phyloP scores from a whole-genome alignment of 1,140 invertebrate species.

The Scaptomyza pallida region DNA sequence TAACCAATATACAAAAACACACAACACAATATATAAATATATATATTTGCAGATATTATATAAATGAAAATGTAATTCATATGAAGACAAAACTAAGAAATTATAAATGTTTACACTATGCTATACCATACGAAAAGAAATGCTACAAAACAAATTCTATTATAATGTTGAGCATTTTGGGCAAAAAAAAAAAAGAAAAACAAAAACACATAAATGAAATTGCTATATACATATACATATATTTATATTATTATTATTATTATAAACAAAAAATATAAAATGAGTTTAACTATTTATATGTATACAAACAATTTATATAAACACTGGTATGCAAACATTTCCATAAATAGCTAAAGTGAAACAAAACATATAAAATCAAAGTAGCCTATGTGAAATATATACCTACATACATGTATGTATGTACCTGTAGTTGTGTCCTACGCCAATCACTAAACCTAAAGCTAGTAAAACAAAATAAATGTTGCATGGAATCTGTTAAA shows the following conservation, averaged over 20 bases:
- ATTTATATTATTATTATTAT: slow-evolving; percentile 61
- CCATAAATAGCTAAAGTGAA: slow-evolving; percentile 61
- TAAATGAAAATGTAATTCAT: slow-evolving; percentile 22
- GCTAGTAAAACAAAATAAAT: slow-evolving; percentile 30
- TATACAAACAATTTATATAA: slow-evolving; percentile 73
- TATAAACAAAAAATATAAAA: slow-evolving; percentile 61
- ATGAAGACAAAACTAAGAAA: slow-evolving; percentile 48
- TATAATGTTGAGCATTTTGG: slow-evolving; percentile 69
- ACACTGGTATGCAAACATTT: slow-evolving; percentile 62
- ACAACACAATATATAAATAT: slow-evolving; percentile 55
- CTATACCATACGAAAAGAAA: slow-evolving; percentile 57
- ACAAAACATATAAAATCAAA: slow-evolving; percentile 24
- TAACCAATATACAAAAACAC: slow-evolving; percentile 41
- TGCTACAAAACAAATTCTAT: slow-evolving; percentile 53
- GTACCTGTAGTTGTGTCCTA: slow-evolving; percentile 74
- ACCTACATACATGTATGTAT: slow-evolving; percentile 49
- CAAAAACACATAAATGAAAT: slow-evolving; percentile 49
- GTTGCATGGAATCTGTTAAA: slow-evolving; percentile 60
- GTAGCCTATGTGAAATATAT: slow-evolving; percentile 69
- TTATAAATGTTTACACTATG: slow-evolving; percentile 57
- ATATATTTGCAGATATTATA: slow-evolving; percentile 58
- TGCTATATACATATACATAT: slow-evolving; percentile 67
- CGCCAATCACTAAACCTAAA: slow-evolving; percentile 69
- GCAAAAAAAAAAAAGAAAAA: too few relatives aligned
- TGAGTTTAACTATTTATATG: slow-evolving; percentile 79